Percentiles rank a stretch among this genome's conserved stretches.
Evolutionary conservation across 2,888 invertebrate genomes (phyloP).

Genomic region (Smittia aterrima): DNA sequence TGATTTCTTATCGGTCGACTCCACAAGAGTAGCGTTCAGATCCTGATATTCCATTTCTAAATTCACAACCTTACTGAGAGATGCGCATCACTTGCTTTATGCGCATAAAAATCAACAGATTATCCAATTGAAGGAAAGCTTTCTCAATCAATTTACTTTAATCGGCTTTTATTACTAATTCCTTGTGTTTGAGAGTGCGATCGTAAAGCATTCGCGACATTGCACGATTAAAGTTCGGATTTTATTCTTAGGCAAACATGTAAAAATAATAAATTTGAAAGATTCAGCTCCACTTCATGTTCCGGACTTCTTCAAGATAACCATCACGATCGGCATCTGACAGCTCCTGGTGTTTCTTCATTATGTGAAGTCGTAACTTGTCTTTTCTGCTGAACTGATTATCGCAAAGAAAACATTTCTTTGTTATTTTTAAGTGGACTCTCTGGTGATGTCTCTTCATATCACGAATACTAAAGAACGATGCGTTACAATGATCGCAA

Average conservation of each 20-base stretch:
- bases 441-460: conserved; percentile 19
- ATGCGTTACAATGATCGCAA: neutral
- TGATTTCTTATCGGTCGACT: neutral
- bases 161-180: neutral
- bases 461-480: neutral
- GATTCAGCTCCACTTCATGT: conserved; percentile 21
- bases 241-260: no score
- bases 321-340: neutral
- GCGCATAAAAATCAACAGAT: neutral
- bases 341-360: conserved; percentile 24
- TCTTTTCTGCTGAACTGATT: conserved; percentile 15
- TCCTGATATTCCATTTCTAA: conserved; percentile 27
- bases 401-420: conserved; percentile 26
- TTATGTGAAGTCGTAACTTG: conserved; percentile 31
- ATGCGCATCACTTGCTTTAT: neutral
- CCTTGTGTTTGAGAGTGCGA: no score
- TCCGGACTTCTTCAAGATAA: neutral
- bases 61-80: neutral
- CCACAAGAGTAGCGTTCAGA: neutral
- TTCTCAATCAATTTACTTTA: neutral
- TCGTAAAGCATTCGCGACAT: no score
- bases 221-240: no score
- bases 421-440: conserved; percentile 10
- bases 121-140: neutral
- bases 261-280: neutral